Evolutionary conservation across 2,113 vertebrate species (phyloP), one percentile per base, ranked within the genome.

Genomic region (Lichenostomus cassidix): DNA sequence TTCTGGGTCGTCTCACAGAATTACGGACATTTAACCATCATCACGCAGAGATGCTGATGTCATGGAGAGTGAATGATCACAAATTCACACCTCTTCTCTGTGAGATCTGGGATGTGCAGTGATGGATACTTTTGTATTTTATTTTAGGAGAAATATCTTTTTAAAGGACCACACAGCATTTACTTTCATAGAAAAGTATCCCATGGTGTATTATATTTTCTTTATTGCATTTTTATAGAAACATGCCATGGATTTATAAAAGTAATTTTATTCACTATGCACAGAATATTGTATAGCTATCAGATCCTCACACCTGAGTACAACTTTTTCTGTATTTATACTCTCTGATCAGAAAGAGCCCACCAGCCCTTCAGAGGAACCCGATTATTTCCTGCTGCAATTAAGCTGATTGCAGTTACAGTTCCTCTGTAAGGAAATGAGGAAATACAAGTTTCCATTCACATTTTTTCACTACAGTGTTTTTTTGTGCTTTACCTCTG

Each of bases 51-150:
- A 99, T 99, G 99, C 97, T 99, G 89, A 98, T 99, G 90, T 99
- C 99, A 5, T 99, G 99, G 99, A 98, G 98, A 71, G 98, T 98
- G 70, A 99, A 98, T 3, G 98, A 99, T 89, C 99, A 99, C 95
- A 99, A 99, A 96, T 99, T 99, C 91, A 99, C 99, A 37, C 99
- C 99, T 0, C 98, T 99, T 46, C 99, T 99, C 91, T 99, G 99
- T 89, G 99, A 99, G 96, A 99, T 99, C 98, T 99, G 99, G 99
- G 99, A 99, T 25, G 99, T 99, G 44, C 99, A 99, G 97, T 99
- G 97, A 98, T 6, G 29, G 23, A 59, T 81, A 27, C 31, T 28
- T 27, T 29, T 28, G 25, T 9, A 21, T 39, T 65, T 47, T 22
- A 63, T 83, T 94, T 85, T 33, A 60, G 83, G 52, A 76, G 27